Evolutionary conservation across 2,113 vertebrate species (phyloP).

Genomic region (Pachycephala philippinensis): DNA sequence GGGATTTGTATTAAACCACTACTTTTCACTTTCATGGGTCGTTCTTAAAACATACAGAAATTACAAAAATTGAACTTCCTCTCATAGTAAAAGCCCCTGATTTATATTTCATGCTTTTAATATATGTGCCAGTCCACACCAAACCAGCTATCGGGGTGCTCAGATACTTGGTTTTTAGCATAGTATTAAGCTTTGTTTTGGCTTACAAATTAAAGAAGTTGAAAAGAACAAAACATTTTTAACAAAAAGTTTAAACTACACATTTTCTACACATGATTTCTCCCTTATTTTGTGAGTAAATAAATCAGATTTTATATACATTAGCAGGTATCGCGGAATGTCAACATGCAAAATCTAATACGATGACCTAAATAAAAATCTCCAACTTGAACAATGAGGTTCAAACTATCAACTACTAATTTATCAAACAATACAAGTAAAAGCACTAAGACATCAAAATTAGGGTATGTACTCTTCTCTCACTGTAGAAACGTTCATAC

Average conservation of each 20-base stretch:
- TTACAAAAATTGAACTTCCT: neutral
- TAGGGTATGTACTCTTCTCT: neutral
- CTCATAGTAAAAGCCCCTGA: neutral
- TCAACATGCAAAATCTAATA: neutral
- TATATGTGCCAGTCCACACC: neutral
- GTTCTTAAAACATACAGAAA: neutral
- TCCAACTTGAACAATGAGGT: neutral
- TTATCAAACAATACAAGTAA: neutral
- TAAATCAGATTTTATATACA: neutral
- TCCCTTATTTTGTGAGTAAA: neutral
- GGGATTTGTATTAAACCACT: neutral
- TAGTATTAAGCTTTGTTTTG: neutral
- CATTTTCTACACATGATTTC: neutral
- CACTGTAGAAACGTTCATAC: neutral
- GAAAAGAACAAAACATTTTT: neutral
- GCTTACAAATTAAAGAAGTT: neutral
- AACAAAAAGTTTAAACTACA: neutral
- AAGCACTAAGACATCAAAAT: neutral
- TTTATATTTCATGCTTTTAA: neutral
- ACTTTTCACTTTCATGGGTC: neutral
- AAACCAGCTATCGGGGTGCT: neutral
- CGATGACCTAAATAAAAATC: neutral
- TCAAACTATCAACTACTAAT: neutral
- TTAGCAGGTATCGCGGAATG: neutral
- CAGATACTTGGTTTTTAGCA: neutral